Evolutionary conservation across 2,113 vertebrate species (phyloP).

Genomic region (Dolichallabes microphthalmus): DNA sequence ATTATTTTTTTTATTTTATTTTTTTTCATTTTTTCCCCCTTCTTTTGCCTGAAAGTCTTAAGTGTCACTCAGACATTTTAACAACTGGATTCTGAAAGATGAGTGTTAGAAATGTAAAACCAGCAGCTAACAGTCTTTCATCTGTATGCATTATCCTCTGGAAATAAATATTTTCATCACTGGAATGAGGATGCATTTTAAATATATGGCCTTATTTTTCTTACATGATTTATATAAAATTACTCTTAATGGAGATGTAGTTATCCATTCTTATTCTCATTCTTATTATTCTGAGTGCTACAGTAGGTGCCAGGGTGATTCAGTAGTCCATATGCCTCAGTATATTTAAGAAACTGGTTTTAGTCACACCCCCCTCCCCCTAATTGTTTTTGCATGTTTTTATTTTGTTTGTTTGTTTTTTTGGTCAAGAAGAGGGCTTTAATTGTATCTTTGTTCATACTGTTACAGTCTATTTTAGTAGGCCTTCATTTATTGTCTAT

Average conservation of each 20-base stretch:
- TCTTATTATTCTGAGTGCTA: constrained; percentile 22
- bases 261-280: constrained; percentile 26
- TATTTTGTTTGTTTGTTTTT: background rate
- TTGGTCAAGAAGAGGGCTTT: background rate
- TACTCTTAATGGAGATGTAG: constrained; percentile 25
- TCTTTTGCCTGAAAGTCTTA: constrained; percentile 61
- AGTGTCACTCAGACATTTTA: constrained; percentile 18
- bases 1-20: constrained; percentile 48
- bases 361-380: too few species aligned
- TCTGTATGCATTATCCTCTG: background rate
- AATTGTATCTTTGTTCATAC: constrained; percentile 15
- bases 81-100: constrained; percentile 12
- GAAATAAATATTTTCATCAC: background rate
- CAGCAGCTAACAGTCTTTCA: background rate
- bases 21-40: constrained; percentile 21
- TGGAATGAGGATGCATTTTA: background rate
- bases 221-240: constrained; percentile 25
- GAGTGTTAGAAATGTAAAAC: background rate
- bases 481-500: constrained; percentile 24
- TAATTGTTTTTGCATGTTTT: constrained; percentile 26
- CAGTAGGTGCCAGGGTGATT: constrained; percentile 35
- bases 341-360: constrained; percentile 50
- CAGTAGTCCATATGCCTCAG: constrained; percentile 16
- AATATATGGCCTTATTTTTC: background rate
- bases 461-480: constrained; percentile 33